A percentile compares a stretch with the other conserved stretches of the same genome.
phyloP scores from a whole-genome alignment of 2,113 vertebrate species.

The Alces alces region DNA sequence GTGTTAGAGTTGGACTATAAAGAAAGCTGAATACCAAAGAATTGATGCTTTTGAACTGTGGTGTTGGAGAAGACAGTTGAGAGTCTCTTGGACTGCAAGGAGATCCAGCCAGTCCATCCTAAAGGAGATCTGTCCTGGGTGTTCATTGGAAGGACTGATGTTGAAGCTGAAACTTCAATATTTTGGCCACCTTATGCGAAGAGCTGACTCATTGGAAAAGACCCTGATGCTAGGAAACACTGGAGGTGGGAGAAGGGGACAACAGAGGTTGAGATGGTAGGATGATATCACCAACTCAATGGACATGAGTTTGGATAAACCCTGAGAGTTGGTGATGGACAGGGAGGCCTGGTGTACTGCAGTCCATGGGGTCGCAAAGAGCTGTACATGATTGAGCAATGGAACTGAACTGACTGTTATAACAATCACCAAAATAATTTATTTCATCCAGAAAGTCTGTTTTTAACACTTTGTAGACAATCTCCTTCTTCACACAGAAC shows the following conservation, averaged over 20 bases:
- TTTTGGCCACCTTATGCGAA: fast-evolving
- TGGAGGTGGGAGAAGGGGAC: background rate
- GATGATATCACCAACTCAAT: background rate
- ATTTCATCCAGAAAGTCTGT: background rate
- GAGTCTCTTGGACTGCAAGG: background rate
- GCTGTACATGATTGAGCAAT: background rate
- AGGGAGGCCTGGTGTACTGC: background rate
- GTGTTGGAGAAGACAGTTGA: background rate
- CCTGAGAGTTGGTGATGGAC: fast-evolving
- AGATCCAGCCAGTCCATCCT: background rate
- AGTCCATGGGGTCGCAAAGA: background rate
- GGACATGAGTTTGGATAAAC: background rate
- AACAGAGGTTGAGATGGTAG: background rate
- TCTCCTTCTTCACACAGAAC: background rate
- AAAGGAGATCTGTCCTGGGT: background rate
- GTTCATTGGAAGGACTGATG: background rate
- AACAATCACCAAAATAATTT: background rate
- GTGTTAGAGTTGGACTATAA: background rate
- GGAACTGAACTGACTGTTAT: background rate
- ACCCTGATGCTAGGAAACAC: background rate
- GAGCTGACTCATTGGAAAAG: background rate
- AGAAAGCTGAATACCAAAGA: background rate
- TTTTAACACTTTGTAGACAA: background rate
- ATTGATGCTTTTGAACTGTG: background rate
- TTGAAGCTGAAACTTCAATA: background rate